Evolutionary conservation across 2,113 vertebrate genomes (phyloP).

Genomic region (Synchiropus splendidus): DNA sequence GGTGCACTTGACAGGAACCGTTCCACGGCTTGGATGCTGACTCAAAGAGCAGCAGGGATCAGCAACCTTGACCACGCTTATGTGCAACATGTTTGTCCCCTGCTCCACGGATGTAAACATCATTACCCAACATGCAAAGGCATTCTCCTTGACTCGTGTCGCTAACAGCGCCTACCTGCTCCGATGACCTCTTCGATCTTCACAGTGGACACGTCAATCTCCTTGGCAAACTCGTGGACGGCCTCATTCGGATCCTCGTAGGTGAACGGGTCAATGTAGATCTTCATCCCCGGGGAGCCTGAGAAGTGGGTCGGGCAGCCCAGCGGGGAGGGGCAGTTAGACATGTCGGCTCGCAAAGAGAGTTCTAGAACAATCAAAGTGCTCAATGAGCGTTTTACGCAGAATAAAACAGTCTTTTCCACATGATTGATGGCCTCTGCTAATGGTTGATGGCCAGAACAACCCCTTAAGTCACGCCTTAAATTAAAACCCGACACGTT

Average conservation of each 20-base stretch:
- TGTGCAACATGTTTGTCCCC: constrained; percentile 13
- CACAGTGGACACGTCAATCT: constrained; percentile 97
- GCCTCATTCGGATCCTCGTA: constrained; percentile 97
- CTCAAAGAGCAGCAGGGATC: constrained; percentile 11
- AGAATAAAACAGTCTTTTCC: constrained; percentile 12
- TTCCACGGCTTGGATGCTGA: constrained; percentile 16
- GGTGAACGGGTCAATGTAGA: constrained; percentile 99
- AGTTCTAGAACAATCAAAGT: constrained; percentile 69
- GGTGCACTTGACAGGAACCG: constrained; percentile 27
- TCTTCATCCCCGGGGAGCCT: constrained; percentile 98
- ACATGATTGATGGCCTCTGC: constrained; percentile 6
- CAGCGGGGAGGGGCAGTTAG: constrained; percentile 70
- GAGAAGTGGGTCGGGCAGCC: constrained; percentile 71
- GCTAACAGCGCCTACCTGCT: constrained; percentile 72
- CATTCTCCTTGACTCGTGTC: neutral
- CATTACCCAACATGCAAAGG: constrained; percentile 1
- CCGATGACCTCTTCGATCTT: constrained; percentile 99
- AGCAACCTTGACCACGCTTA: constrained; percentile 14
- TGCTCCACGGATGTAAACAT: neutral
- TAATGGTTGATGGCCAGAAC: constrained; percentile 14
- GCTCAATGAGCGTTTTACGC: constrained; percentile 34
- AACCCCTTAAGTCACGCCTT: constrained; percentile 6
- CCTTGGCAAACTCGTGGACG: constrained; percentile 95
- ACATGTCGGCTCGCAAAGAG: constrained; percentile 69
- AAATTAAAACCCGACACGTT: constrained; percentile 20